Base-by-base conservation (phyloP, 1,140 invertebrate genomes). In the Ceratoteleas bidentatus region DNA sequence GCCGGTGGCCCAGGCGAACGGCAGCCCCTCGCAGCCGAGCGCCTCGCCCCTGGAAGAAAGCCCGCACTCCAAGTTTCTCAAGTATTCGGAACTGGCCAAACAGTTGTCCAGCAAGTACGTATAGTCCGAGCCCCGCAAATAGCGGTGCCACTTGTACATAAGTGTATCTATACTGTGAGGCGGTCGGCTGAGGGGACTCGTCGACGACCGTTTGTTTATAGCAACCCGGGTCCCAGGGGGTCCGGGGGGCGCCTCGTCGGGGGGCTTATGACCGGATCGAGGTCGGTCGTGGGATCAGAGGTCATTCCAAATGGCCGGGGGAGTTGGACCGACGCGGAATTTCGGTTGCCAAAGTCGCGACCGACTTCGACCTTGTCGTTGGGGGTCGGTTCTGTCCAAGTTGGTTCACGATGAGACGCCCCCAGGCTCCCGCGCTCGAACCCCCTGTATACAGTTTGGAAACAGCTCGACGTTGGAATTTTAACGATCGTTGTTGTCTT, bases 71-170 rank as follows among this genome's bases (percentile, higher is more conserved):
- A 98, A 98, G 93, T 98, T 98, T 93, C 94, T 98, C 80, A 98
- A 98, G 93, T 98, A 98, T 92, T 97, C 97, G 86, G 97, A 98
- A 93, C 94, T 98, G 88, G 97, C 97, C 80, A 98, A 98, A 92
- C 97, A 98, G 92, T 93, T 98, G 88, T 98, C 97, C 88, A 98
- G 97, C 92, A 98, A 98, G 93, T 98, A 98, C 92, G 96, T 96
- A 94, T 96, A 95, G 91, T 92, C 90, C 89, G 89, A 89, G 89
- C 86, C 86, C 87, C 86, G 90, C 87, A 90, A 91, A 88, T 91
- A 91, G 90, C 89, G 88, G 89, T 89, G 90, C 88, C 77, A 90
- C 85, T 86, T 92, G 91, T 92, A 92, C 88, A 92, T 92, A 91
- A 90, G 84, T 92, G 90, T 92, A 92, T 91, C 87, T 91, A 91